Percentiles rank a stretch among this genome's conserved stretches.
Evolutionary conservation across 1,140 invertebrate genomes (phyloP).

Genomic region (Lasaia peninsularis): DNA sequence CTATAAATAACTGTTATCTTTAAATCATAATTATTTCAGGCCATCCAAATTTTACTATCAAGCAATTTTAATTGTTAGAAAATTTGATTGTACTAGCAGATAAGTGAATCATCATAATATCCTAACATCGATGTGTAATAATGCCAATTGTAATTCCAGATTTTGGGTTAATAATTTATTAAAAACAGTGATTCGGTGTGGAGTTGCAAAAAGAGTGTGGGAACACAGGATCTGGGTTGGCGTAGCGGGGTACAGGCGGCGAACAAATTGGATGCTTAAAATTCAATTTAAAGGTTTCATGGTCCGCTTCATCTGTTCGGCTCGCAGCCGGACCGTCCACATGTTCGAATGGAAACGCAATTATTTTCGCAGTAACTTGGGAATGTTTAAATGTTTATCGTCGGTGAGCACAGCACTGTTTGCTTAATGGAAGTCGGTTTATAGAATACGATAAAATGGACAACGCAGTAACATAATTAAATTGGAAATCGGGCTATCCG

Average conservation of each 20-base stretch:
- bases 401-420: conserved; percentile 26
- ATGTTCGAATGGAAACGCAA: conserved; percentile 61
- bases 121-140: too few relatives aligned
- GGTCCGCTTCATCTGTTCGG: conserved; percentile 65
- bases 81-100: too few relatives aligned
- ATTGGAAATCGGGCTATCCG: background rate
- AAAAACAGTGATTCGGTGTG: conserved; percentile 40
- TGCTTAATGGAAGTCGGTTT: conserved; percentile 20
- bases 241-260: conserved; percentile 47
- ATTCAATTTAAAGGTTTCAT: conserved; percentile 75
- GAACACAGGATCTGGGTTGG: conserved; percentile 39
- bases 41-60: too few relatives aligned
- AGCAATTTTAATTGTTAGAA: too few relatives aligned
- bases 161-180: conserved; percentile 64
- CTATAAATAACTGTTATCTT: too few relatives aligned
- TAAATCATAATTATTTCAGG: too few relatives aligned
- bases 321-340: conserved; percentile 55
- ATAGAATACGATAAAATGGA: conserved; percentile 1
- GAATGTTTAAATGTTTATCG: conserved; percentile 50
- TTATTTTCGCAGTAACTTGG: conserved; percentile 59
- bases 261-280: conserved; percentile 76
- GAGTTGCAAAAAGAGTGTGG: conserved; percentile 58
- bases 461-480: conserved; percentile 12
- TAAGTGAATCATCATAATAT: too few relatives aligned
- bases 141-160: too few relatives aligned